Evolutionary conservation across 2,113 vertebrate species (phyloP).

Genomic region (Rhinoderma darwinii): DNA sequence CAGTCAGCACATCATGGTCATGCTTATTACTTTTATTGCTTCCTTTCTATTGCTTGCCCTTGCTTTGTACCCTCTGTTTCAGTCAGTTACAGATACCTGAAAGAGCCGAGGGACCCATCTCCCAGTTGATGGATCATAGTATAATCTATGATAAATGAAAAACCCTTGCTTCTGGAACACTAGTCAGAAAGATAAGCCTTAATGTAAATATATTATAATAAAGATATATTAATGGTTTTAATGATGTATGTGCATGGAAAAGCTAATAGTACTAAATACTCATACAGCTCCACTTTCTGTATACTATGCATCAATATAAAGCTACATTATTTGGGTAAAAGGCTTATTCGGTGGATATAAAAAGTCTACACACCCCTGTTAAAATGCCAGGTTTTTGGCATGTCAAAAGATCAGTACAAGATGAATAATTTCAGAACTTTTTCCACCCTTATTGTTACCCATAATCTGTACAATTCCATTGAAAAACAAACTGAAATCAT

Average conservation of each 20-base stretch:
- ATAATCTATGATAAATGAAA: background rate
- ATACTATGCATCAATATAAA: too few relatives aligned
- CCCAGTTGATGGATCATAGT: slow-evolving; percentile 27
- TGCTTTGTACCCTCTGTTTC: slow-evolving; percentile 27
- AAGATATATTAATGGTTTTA: background rate
- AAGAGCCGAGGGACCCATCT: slow-evolving; percentile 48
- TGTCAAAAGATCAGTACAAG: too few relatives aligned
- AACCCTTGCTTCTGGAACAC: background rate
- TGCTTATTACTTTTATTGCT: slow-evolving; percentile 54
- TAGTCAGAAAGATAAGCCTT: background rate
- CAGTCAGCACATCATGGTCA: slow-evolving; percentile 44
- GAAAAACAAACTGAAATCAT: too few relatives aligned
- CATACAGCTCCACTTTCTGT: too few relatives aligned
- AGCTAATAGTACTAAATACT: too few relatives aligned
- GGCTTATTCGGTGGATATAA: too few relatives aligned
- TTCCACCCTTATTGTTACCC: too few relatives aligned
- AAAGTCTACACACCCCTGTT: too few relatives aligned
- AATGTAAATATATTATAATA: background rate
- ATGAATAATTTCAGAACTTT: too few relatives aligned
- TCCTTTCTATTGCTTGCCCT: slow-evolving; percentile 30
- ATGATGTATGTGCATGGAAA: background rate
- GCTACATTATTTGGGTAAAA: too few relatives aligned
- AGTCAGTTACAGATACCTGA: slow-evolving; percentile 18
- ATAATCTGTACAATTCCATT: too few relatives aligned
- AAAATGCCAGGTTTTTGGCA: too few relatives aligned